Percentiles rank a stretch among this genome's conserved stretches.
Conservation (phyloP, 2,113 vertebrate species). For the Cynocephalus volans region DNA sequence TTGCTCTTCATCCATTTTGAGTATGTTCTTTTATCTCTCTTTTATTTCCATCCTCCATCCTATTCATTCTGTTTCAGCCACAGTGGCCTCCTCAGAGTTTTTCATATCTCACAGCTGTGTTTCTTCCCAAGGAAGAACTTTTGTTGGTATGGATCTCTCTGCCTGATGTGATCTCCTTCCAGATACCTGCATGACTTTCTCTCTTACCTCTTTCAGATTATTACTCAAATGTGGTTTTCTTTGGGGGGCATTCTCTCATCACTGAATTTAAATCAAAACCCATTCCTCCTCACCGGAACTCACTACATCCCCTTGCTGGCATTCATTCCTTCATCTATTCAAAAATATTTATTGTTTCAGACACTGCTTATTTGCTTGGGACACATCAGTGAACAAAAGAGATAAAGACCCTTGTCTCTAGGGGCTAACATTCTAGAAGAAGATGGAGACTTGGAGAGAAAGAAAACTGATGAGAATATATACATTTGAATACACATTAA, state of each 20-base stretch:
- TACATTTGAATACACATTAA: neutral
- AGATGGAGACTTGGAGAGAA: neutral
- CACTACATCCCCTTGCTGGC: neutral
- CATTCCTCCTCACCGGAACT: neutral
- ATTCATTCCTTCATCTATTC: neutral
- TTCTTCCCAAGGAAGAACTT: neutral
- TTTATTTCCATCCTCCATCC: neutral
- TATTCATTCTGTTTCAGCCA: neutral
- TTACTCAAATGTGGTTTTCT: neutral
- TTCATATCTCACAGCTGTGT: neutral
- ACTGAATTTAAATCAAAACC: neutral
- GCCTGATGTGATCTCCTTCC: neutral
- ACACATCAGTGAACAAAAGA: neutral
- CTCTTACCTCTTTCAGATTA: neutral
- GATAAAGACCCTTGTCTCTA: neutral
- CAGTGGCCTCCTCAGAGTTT: neutral
- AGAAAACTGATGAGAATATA: neutral
- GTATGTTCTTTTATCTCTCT: neutral
- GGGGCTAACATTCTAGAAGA: neutral
- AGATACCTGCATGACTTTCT: neutral
- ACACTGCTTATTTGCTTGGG: neutral
- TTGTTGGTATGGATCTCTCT: neutral
- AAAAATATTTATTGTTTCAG: neutral
- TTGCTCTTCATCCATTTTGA: neutral
- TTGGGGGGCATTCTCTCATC: neutral